Base-by-base conservation (phyloP, 2,888 invertebrate species). In the Caenorhabditis panamensis region DNA sequence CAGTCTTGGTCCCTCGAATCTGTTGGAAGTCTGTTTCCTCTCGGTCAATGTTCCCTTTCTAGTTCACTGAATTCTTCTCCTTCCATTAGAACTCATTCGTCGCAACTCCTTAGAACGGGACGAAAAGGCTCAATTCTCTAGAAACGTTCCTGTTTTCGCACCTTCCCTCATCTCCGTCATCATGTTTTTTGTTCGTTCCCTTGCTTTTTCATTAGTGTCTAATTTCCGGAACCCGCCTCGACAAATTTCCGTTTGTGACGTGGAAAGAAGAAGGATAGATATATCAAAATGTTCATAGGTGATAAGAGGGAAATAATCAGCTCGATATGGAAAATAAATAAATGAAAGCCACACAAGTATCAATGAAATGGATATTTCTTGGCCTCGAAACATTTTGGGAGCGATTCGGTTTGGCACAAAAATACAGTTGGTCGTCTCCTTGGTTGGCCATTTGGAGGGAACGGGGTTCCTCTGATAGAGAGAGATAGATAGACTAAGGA, bases 291-390 rank as follows among this genome's bases (percentile, higher is more conserved):
- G 44, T 58, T 58, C 47, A 59, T 51, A 51, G 28, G 26, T 62
- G 61, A 71, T 68, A 62, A 71, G n/a, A 53, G 61, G 26, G 49
- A 54, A 56, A 44, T 26, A 26, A n/a, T 26, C 20, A 71, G 37
- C 28, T 44, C 71, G 62, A 62, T 71, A 62, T 71, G 69, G n/a
- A 44, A 59, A 28, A 4, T 41, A 58, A 61, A 49, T 49, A 41
- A 49, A 71, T 62, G 37, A 62, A 61, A 53, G 37, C 51, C 36
- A 22, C 54, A 66, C 54, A 51, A 44, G 53, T 66, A 66, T 66
- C 66, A 66, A 66, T 66, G 66, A 66, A 66, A 66, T 66, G 54
- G 24, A 44, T 61, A 61, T 18, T 44, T 44, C 18, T 61, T 61
- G 61, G 61, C 61, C 44, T 61, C 61, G 61, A 22, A 61, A 22